These are phyloP conservation scores for Agapornis roseicollis DNA, from an alignment of 2,113 vertebrate species.

Conservation along the genomic window DNA sequence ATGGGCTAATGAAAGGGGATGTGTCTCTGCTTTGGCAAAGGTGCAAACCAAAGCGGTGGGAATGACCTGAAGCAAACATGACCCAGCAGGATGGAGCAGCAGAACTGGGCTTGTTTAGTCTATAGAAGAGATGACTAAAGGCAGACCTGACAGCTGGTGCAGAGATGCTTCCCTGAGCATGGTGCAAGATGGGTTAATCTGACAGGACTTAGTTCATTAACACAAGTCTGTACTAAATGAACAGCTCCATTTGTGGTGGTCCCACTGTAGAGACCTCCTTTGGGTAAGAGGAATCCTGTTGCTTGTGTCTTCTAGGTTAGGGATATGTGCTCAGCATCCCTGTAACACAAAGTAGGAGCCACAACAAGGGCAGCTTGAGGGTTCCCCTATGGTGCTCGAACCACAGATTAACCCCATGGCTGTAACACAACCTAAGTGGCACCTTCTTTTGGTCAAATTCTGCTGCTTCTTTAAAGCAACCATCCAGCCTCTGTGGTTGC, in stretches of 20 bases:
- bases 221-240: neutral
- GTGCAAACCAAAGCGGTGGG: neutral
- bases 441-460: conserved; percentile 5
- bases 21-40: neutral
- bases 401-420: neutral
- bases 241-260: neutral
- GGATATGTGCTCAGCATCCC: neutral
- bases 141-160: neutral
- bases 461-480: conserved; percentile 49
- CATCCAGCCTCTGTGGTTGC: neutral
- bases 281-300: neutral
- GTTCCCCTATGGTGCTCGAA: neutral
- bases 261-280: neutral
- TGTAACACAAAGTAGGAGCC: neutral
- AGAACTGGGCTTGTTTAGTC: neutral
- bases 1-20: neutral
- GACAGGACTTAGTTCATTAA: rapidly evolving
- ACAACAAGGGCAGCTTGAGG: neutral
- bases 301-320: neutral
- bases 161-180: neutral
- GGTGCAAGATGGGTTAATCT: neutral
- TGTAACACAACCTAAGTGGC: neutral
- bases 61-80: neutral
- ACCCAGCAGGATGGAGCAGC: neutral
- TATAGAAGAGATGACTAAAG: neutral